Percentiles rank a stretch among this genome's conserved stretches.
Evolutionary conservation across 2,113 vertebrate genomes (phyloP).

Genomic region (Oncorhynchus gorbuscha): DNA sequence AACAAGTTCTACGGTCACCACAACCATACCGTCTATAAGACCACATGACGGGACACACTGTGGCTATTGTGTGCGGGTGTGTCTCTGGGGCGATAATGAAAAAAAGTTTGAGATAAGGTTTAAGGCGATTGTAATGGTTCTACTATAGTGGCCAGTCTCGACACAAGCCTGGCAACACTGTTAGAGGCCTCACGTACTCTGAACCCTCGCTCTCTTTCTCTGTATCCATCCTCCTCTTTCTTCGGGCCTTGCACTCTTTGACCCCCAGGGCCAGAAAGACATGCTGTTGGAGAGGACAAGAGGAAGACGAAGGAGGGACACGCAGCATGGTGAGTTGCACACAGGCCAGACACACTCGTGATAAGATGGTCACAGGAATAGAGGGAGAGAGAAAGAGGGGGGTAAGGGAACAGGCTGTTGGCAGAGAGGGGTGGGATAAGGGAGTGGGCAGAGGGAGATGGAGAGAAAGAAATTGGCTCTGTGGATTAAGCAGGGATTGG

Average conservation of each 20-base stretch:
- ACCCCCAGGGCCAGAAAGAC: conserved; percentile 55
- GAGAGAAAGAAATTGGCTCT: conserved; percentile 9
- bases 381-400: conserved; percentile 31
- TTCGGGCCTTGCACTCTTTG: not conserved
- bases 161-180: not conserved
- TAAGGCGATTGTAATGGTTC: conserved; percentile 4
- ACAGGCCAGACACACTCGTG: not conserved
- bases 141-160: not conserved
- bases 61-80: not conserved
- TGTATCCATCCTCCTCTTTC: conserved; percentile 1
- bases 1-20: not conserved
- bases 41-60: conserved; percentile 14
- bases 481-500: too few species aligned
- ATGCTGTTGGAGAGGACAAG: conserved; percentile 39
- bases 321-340: conserved; percentile 54
- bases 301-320: conserved; percentile 38
- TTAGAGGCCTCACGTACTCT: not conserved
- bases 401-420: too few species aligned
- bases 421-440: too few species aligned
- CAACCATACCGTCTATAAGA: not conserved
- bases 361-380: not conserved
- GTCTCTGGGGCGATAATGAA: not conserved
- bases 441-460: too few species aligned
- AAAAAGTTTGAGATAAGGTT: conserved; percentile 4
- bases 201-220: not conserved